Conservation (phyloP, 2,888 invertebrate genomes). For the Habrosyne pyritoides region DNA sequence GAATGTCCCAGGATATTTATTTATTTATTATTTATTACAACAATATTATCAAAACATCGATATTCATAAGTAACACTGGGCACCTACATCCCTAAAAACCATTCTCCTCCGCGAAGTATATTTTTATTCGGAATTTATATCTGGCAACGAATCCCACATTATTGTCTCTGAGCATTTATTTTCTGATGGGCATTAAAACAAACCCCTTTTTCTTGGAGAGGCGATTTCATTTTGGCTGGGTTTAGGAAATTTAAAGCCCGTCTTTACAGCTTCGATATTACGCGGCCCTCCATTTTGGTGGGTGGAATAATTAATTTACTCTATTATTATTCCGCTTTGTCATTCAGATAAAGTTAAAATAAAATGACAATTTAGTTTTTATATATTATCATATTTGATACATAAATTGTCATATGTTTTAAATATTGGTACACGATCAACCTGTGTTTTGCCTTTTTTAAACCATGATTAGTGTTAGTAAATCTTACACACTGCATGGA, state of each 20-base stretch:
- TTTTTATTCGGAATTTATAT: slow-evolving; percentile 83
- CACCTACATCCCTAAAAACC: slow-evolving; percentile 36
- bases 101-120: slow-evolving; percentile 55
- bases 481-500: too few species aligned
- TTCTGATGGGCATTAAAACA: slow-evolving; percentile 82
- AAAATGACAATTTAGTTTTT: neutral
- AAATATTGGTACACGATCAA: too few species aligned
- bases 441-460: too few species aligned
- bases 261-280: slow-evolving; percentile 69
- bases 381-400: too few species aligned
- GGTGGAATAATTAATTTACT: slow-evolving; percentile 79
- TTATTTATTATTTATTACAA: too few species aligned
- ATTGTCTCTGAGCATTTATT: slow-evolving; percentile 82
- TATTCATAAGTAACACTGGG: slow-evolving; percentile 12
- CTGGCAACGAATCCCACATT: slow-evolving; percentile 79
- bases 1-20: too few species aligned
- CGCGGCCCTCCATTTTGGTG: slow-evolving; percentile 46
- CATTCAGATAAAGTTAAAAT: slow-evolving; percentile 57
- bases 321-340: slow-evolving; percentile 74
- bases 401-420: too few species aligned
- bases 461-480: too few species aligned
- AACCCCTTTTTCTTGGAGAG: slow-evolving; percentile 79
- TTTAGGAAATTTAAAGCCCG: slow-evolving; percentile 79
- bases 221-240: slow-evolving; percentile 82
- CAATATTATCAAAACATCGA: slow-evolving; percentile 12